phyloP scores from a whole-genome alignment of 1,140 invertebrate genomes.

The Atta texana region DNA sequence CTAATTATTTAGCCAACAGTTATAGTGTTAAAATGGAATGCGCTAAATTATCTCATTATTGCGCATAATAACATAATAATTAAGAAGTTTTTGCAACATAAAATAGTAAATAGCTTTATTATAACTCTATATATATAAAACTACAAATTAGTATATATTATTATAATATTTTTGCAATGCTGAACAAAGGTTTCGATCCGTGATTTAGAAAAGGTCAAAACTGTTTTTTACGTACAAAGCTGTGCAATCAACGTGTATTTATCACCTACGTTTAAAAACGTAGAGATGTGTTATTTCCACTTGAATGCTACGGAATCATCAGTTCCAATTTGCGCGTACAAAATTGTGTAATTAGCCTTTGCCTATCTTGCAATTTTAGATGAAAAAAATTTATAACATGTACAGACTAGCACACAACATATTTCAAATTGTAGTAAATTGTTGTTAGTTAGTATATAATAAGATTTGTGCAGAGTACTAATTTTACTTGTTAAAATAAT shows the following conservation, averaged over 20 bases:
- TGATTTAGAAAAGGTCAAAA: not conserved
- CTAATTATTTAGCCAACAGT: not conserved
- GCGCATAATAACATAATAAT: not conserved
- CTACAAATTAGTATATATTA: not conserved
- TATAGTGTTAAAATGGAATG: not conserved
- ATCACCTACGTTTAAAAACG: not conserved
- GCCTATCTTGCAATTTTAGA: not conserved
- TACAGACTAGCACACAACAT: not conserved
- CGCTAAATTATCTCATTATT: not conserved
- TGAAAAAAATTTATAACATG: not conserved
- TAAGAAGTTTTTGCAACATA: not conserved
- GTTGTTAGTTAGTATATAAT: not conserved
- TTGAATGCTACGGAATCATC: conserved; percentile 8
- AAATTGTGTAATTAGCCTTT: not conserved
- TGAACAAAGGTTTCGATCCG: not conserved
- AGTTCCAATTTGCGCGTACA: conserved; percentile 6
- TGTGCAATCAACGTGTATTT: not conserved
- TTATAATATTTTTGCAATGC: not conserved
- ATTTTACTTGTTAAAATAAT: not conserved
- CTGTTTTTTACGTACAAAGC: not conserved
- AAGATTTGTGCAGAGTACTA: not conserved
- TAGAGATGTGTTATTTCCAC: not conserved
- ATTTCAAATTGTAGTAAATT: not conserved
- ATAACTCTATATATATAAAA: not conserved
- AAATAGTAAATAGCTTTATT: not conserved